Conservation (phyloP, 2,113 vertebrate genomes). For the Embiotoca jacksoni region DNA sequence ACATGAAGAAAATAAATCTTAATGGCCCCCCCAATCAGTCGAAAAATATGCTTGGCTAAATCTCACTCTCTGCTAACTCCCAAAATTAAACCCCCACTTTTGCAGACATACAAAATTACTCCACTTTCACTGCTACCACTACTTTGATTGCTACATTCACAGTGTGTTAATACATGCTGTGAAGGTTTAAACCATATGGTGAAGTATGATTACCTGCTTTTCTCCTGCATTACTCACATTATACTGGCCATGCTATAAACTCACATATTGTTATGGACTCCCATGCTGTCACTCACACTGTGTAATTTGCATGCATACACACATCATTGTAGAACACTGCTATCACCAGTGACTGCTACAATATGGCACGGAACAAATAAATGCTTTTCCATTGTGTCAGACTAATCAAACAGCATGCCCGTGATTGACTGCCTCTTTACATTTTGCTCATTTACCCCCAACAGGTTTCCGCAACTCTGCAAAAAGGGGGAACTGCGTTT, state of each 20-base stretch:
- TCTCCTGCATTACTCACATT: constrained; percentile 25
- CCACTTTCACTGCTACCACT: background rate
- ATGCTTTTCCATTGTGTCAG: constrained; percentile 11
- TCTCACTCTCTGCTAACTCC: background rate
- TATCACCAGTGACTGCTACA: constrained; percentile 12
- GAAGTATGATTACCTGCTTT: background rate
- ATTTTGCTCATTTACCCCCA: constrained; percentile 20
- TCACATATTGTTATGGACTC: background rate
- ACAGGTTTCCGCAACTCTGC: background rate
- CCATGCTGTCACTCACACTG: constrained; percentile 11
- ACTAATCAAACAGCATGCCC: constrained; percentile 39
- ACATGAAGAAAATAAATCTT: background rate
- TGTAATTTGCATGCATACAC: constrained; percentile 23
- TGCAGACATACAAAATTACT: background rate
- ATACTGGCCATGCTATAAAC: constrained; percentile 8
- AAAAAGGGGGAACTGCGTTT: background rate
- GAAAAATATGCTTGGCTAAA: background rate
- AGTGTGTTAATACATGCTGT: constrained; percentile 8
- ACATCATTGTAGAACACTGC: constrained; percentile 8
- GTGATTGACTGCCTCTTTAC: constrained; percentile 40
- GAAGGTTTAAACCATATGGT: constrained; percentile 8
- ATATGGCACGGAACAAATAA: constrained; percentile 16
- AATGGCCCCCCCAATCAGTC: constrained; percentile 5
- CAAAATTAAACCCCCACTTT: constrained; percentile 9
- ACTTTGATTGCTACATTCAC: background rate